A percentile compares a stretch with the other conserved stretches of the same genome.
Conservation (phyloP, 2,888 invertebrate genomes). For the Gymnoscelis rufifasciata region DNA sequence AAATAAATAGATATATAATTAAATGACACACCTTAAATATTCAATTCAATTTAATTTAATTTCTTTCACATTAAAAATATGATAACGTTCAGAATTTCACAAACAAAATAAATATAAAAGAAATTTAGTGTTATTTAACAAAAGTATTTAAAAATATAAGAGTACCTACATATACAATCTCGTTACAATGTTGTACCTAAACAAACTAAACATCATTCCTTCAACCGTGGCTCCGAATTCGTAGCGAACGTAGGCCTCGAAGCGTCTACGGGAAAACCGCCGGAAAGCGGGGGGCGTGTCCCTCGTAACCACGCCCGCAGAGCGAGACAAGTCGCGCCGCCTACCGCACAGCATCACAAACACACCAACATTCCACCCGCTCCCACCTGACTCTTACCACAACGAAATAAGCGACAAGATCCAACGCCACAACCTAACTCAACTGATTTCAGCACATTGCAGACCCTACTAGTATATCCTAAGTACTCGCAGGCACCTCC, state of each 20-base stretch:
- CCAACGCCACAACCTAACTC: not conserved
- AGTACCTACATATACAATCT: no score
- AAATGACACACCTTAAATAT: no score
- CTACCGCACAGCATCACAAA: slow-evolving; percentile 49
- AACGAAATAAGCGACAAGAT: slow-evolving; percentile 6
- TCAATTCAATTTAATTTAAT: no score
- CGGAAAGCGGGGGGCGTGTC: slow-evolving; percentile 56
- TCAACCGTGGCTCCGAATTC: slow-evolving; percentile 1
- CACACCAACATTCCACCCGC: slow-evolving; percentile 36
- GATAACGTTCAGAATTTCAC: no score
- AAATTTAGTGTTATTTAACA: no score
- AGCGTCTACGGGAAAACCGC: slow-evolving; percentile 35
- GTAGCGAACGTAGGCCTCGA: slow-evolving; percentile 28
- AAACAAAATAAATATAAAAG: no score
- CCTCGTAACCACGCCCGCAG: slow-evolving; percentile 59
- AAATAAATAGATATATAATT: no score
- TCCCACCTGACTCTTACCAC: slow-evolving; percentile 11
- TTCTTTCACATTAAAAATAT: no score
- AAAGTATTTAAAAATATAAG: no score
- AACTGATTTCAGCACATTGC: slow-evolving; percentile 15
- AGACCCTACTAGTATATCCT: slow-evolving; percentile 36
- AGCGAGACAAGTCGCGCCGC: slow-evolving; percentile 59
- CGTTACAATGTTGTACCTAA: not conserved
- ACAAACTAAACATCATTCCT: slow-evolving; percentile 1
- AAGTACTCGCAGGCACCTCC: slow-evolving; percentile 45